phyloP scores from a whole-genome alignment of 2,888 invertebrate species.

The Tenthredo notha region DNA sequence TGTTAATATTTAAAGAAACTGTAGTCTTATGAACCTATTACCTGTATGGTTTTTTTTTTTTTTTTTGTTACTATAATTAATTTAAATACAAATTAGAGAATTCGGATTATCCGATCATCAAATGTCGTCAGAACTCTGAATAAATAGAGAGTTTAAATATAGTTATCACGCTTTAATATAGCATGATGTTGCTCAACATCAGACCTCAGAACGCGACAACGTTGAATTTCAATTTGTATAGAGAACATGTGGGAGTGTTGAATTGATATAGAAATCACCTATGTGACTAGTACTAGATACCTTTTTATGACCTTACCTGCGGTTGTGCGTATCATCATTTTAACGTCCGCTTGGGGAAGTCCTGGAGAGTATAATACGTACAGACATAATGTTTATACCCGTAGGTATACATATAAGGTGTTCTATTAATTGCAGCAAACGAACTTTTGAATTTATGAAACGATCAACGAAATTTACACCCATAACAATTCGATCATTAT shows the following conservation, averaged over 20 bases:
- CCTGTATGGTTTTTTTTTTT: not conserved
- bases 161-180: not conserved
- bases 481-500: not conserved
- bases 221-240: not conserved
- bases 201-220: not conserved
- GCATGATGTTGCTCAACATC: not conserved
- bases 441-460: too few species aligned
- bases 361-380: not conserved
- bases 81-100: not conserved
- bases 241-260: not conserved
- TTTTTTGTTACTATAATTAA: not conserved
- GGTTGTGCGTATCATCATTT: not conserved
- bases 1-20: too few species aligned
- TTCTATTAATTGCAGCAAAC: not conserved
- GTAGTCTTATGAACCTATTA: too few species aligned
- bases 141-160: not conserved
- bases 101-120: not conserved
- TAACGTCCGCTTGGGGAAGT: not conserved
- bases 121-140: not conserved
- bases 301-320: constrained; percentile 6
- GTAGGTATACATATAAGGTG: not conserved
- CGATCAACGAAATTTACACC: not conserved
- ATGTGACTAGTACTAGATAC: not conserved
- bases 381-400: not conserved
- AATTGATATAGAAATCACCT: not conserved